phyloP scores from a whole-genome alignment of 2,797 vertebrate species.

The Carduelis carduelis region DNA sequence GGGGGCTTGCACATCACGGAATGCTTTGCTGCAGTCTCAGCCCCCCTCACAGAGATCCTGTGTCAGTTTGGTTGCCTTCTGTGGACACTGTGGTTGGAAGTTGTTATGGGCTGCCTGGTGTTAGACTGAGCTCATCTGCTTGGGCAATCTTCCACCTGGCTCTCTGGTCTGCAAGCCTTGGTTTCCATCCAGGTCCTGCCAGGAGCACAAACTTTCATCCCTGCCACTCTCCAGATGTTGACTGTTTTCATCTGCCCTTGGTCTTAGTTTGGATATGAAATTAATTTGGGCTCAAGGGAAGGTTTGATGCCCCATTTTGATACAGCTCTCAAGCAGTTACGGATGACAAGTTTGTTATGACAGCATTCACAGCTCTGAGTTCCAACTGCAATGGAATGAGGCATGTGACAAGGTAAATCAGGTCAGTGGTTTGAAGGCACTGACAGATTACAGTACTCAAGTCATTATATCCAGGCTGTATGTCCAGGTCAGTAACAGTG shows the following conservation, averaged over 20 bases:
- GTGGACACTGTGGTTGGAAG: neutral
- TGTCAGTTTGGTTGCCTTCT: neutral
- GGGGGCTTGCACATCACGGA: accelerated
- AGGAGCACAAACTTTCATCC: neutral
- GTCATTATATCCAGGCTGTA: neutral
- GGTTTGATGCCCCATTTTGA: neutral
- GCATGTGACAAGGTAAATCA: constrained; percentile 23
- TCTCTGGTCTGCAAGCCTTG: neutral
- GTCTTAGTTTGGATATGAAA: neutral
- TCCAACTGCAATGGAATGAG: neutral
- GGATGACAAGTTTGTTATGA: neutral
- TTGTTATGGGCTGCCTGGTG: neutral
- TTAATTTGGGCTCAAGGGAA: neutral
- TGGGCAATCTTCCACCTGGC: neutral
- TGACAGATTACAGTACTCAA: neutral
- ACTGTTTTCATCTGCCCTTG: neutral
- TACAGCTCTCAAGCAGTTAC: neutral
- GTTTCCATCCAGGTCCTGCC: neutral
- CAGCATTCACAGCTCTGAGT: neutral
- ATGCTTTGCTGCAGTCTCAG: neutral
- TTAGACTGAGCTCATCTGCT: neutral
- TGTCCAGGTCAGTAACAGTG: neutral
- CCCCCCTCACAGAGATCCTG: neutral
- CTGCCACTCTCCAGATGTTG: neutral
- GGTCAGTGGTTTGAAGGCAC: neutral